Evolutionary conservation across 1,140 invertebrate species (phyloP).

Genomic region (Zaprionus camerounensis): DNA sequence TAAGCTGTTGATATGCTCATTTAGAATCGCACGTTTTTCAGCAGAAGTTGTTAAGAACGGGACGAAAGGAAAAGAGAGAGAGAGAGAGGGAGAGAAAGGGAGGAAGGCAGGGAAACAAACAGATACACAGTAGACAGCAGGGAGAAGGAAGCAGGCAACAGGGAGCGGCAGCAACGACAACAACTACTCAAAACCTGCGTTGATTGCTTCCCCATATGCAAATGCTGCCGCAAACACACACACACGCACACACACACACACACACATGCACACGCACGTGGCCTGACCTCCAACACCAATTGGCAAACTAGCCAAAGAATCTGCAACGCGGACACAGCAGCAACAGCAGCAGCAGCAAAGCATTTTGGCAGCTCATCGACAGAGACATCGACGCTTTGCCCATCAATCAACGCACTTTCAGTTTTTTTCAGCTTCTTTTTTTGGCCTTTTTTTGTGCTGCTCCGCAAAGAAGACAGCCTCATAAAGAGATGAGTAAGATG

Average conservation of each 20-base stretch:
- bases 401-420: slow-evolving; percentile 84
- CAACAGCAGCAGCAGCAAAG: neutral
- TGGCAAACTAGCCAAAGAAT: slow-evolving; percentile 27
- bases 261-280: slow-evolving; percentile 33
- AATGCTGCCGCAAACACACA: slow-evolving; percentile 52
- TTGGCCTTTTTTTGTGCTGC: slow-evolving; percentile 29
- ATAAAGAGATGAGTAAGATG: too few species aligned
- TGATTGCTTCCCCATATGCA: slow-evolving; percentile 79
- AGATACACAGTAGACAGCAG: slow-evolving; percentile 7
- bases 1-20: slow-evolving; percentile 82
- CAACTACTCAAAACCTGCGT: slow-evolving; percentile 53
- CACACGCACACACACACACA: neutral
- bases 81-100: neutral
- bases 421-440: slow-evolving; percentile 54
- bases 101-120: neutral
- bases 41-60: slow-evolving; percentile 76
- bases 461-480: slow-evolving; percentile 9
- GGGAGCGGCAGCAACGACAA: slow-evolving; percentile 40
- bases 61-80: neutral
- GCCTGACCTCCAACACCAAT: slow-evolving; percentile 64
- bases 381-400: slow-evolving; percentile 57
- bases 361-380: slow-evolving; percentile 18
- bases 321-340: slow-evolving; percentile 9
- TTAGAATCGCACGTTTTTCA: slow-evolving; percentile 82
- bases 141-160: slow-evolving; percentile 1